Evolutionary conservation across 2,797 vertebrate genomes (phyloP), one percentile per base, ranked within the genome.

Genomic region (Somateria mollissima): DNA sequence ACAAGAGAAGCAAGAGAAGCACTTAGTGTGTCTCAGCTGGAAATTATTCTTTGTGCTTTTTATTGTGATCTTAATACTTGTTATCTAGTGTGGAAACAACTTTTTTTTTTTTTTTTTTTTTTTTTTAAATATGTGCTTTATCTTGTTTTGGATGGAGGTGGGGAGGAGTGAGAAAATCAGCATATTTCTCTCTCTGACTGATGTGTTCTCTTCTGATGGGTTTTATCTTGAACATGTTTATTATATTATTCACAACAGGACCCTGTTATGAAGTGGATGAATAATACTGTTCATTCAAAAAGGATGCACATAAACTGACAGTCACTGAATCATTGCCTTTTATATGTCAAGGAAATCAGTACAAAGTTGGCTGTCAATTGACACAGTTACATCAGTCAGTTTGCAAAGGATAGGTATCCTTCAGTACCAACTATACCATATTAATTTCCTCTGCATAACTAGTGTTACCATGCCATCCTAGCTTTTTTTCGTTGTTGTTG

Each of bases 231-330:
- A 85, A 79, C 39, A 51, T 85, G 70, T 85, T 97, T 95, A 90
- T 90, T 82, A 57, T 90, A 75, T 94, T 94, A 82, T 93, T 92
- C 87, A 93, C 92, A 78, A 82, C 37, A 70, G 43, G 72, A 76
- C 73, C 69, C 79, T 94, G 89, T 95, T 95, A 94, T 89, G 80
- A 96, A 94, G 58, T 64, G 65, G 71, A 76, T 92, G 77, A 76
- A 95, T 91, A 39, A 6, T 51, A 34, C 76, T 88, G 45, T 95
- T 95, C 80, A 95, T 94, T 91, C 87, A 88, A 90, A 97, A 81
- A 57, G 93, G 82, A 96, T 54, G 53, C 62, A 64, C 80, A 73
- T 95, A 91, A 93, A 96, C 75, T 97, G 97, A 96, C 94, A 97
- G 91, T 43, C 89, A 94, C 60, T 36, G 85, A 96, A 88, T 90